A percentile compares a stretch with the other conserved stretches of the same genome.
These are phyloP conservation scores for Stegana nigrithorax DNA, from an alignment of 2,888 invertebrate genomes.

Conservation along the genomic window DNA sequence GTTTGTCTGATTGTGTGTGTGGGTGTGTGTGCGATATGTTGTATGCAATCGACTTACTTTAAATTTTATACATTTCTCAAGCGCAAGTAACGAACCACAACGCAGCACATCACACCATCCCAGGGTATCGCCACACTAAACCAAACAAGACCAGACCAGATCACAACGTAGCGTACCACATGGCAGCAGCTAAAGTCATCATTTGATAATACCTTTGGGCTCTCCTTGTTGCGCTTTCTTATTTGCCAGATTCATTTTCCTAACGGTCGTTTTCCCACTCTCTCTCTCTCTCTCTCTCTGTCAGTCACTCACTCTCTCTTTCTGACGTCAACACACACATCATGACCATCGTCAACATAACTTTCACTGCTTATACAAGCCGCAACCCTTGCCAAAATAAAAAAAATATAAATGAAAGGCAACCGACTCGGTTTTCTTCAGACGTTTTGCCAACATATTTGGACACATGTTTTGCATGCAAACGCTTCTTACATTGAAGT, in stretches of 20 bases:
- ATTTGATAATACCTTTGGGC: slow-evolving; percentile 15
- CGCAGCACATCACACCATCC: too few relatives aligned
- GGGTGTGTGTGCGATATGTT: neutral
- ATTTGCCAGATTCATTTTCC: neutral
- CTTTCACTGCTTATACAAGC: neutral
- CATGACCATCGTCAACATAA: neutral
- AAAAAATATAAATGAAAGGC: too few relatives aligned
- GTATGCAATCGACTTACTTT: too few relatives aligned
- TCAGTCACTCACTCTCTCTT: neutral
- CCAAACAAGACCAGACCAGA: too few relatives aligned
- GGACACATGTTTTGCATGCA: slow-evolving; percentile 43
- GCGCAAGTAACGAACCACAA: too few relatives aligned
- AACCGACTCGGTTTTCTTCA: too few relatives aligned
- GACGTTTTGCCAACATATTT: slow-evolving; percentile 19
- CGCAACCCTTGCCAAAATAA: too few relatives aligned
- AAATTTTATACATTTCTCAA: too few relatives aligned
- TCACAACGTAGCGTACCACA: neutral
- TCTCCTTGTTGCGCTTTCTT: slow-evolving; percentile 11
- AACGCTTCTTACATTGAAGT: slow-evolving; percentile 16
- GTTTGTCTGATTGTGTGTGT: too few relatives aligned
- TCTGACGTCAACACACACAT: neutral
- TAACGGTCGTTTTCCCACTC: neutral
- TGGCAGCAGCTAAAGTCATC: neutral
- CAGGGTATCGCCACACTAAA: too few relatives aligned
- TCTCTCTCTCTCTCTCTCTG: neutral